Percentiles rank a stretch among this genome's conserved stretches.
These are phyloP conservation scores for Lycaena phlaeas DNA, from an alignment of 2,888 invertebrate genomes.

Conservation along the genomic window DNA sequence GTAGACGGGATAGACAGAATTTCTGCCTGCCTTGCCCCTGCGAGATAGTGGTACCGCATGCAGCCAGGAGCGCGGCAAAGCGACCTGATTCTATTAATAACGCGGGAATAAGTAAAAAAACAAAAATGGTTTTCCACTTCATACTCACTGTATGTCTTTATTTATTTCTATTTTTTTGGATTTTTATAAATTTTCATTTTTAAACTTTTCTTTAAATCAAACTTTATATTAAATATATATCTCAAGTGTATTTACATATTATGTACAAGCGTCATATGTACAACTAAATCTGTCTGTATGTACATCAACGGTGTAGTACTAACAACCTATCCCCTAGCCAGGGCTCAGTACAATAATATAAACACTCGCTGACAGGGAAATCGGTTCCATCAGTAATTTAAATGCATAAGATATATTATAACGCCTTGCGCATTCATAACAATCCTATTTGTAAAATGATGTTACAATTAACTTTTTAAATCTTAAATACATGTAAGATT, in stretches of 20 bases:
- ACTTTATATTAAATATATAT: slow-evolving; percentile 63
- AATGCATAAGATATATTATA: slow-evolving; percentile 5
- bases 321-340: slow-evolving; percentile 12
- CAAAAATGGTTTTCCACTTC: slow-evolving; percentile 58
- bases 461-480: slow-evolving; percentile 11
- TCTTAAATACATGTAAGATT: too few relatives aligned
- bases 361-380: slow-evolving; percentile 6
- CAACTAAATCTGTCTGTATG: slow-evolving; percentile 31
- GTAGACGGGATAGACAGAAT: too few relatives aligned
- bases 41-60: too few relatives aligned
- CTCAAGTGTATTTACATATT: slow-evolving; percentile 60
- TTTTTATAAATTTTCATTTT: slow-evolving; percentile 52
- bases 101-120: slow-evolving; percentile 56
- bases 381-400: background rate
- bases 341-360: slow-evolving; percentile 28
- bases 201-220: slow-evolving; percentile 65
- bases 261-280: slow-evolving; percentile 56
- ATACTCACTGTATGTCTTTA: slow-evolving; percentile 69
- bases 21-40: too few relatives aligned
- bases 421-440: slow-evolving; percentile 2
- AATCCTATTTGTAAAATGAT: slow-evolving; percentile 3
- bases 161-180: slow-evolving; percentile 55
- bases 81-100: too few relatives aligned
- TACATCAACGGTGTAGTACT: slow-evolving; percentile 20
- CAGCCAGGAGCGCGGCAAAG: too few relatives aligned